Conservation (phyloP, 2,888 invertebrate genomes). For the Lasiommata megera region DNA sequence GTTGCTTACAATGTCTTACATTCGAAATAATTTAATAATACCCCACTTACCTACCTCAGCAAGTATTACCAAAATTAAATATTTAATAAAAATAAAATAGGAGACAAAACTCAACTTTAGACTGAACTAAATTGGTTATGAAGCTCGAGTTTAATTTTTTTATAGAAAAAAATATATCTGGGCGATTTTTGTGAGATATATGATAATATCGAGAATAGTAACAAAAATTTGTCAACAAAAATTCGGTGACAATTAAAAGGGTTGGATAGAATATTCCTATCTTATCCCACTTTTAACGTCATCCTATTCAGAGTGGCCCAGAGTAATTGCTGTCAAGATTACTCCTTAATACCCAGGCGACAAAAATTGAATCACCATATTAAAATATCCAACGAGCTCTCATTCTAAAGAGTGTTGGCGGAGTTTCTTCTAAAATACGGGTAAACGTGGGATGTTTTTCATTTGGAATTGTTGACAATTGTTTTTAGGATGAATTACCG, state of each 20-base stretch:
- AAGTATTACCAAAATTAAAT: no score
- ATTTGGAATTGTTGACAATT: background rate
- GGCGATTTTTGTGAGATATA: no score
- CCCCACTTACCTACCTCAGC: no score
- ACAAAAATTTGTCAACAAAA: background rate
- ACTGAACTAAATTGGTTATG: no score
- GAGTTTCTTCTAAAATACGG: background rate
- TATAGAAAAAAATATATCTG: no score
- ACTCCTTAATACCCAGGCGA: constrained; percentile 1
- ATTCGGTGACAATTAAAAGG: background rate
- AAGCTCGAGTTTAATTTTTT: no score
- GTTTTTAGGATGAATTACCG: background rate
- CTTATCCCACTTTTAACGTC: background rate
- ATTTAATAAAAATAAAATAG: no score
- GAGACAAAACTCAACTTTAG: no score
- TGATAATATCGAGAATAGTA: no score
- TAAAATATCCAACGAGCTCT: constrained; percentile 4
- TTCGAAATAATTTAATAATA: no score
- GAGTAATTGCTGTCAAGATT: constrained; percentile 8
- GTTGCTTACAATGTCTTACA: no score
- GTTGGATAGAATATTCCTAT: background rate
- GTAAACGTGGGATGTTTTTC: background rate
- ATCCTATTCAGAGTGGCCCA: background rate
- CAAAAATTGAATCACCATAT: constrained; percentile 11
- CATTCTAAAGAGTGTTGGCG: background rate